Evolutionary conservation across 2,113 vertebrate genomes (phyloP), one percentile per base, ranked within the genome.

Genomic region (Dasypus novemcinctus): DNA sequence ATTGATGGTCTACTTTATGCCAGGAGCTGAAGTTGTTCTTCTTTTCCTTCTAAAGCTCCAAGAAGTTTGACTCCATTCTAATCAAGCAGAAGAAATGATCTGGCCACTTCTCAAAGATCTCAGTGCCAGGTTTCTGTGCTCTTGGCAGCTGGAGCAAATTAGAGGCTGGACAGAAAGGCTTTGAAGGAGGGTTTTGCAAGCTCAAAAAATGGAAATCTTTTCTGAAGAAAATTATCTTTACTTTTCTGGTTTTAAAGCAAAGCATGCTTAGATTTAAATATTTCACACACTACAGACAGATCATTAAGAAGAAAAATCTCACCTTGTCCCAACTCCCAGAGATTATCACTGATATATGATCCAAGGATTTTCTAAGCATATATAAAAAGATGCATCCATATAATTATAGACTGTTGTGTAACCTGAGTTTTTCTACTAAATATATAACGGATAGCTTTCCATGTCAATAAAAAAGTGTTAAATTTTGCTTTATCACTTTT

Each of bases 61-160:
- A 41, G 75, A 29, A 80, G 9, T 74, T 81, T 79, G 84, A 36
- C 38, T 3, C 61, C 46, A 36, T 31, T 33, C 12, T 57, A 83
- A 66, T 64, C 43, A 85, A 95, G 79, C 86, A 83, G 61, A 90
- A 95, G 15, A 91, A 31, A 93, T 88, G 52, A 86, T 80, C 83
- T 93, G 43, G 29, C 86, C 75, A 78, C 41, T 79, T 74, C 38
- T 94, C 86, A 96, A 54, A 94, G 46, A 74, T 69, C 68, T 86
- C 0, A 25, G 12, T 43, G 63, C 83, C 91, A 90, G 33, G 11
- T 66, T 66, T 85, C 79, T 33, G 3, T 41, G 69, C 41, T 15
- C 64, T 90, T 3, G 7, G 63, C 43, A 87, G 27, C 64, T 87
- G 20, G 15, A 90, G 38, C 41, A 89, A 93, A 97, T 89, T 27